Evolutionary conservation across 2,888 invertebrate genomes (phyloP).

Genomic region (Dicranocentrus wangi): DNA sequence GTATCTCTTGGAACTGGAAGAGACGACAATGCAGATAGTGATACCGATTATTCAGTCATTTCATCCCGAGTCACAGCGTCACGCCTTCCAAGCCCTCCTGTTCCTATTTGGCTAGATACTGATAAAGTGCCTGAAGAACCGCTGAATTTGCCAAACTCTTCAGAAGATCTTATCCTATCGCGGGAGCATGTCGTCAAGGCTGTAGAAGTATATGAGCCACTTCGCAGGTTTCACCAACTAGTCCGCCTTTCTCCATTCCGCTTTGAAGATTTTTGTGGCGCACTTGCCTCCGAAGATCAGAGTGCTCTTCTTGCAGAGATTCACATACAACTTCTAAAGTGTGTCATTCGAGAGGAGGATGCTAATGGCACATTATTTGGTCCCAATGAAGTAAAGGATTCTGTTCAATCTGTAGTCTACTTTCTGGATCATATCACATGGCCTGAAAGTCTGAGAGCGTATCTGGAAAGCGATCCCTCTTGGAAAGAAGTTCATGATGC

Average conservation of each 20-base stretch:
- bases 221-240: constrained; percentile 92
- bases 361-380: constrained; percentile 96
- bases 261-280: constrained; percentile 97
- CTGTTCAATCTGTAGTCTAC: constrained; percentile 93
- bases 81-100: constrained; percentile 85
- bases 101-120: constrained; percentile 85
- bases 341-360: constrained; percentile 93
- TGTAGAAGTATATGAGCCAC: constrained; percentile 93
- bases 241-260: constrained; percentile 93
- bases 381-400: constrained; percentile 96
- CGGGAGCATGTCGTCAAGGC: constrained; percentile 86
- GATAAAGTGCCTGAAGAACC: constrained; percentile 82
- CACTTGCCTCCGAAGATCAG: constrained; percentile 92
- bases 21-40: constrained; percentile 63
- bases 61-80: constrained; percentile 45
- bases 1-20: not conserved
- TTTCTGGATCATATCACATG: constrained; percentile 96
- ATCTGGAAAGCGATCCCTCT: constrained; percentile 88
- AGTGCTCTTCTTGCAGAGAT: constrained; percentile 92
- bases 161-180: constrained; percentile 88
- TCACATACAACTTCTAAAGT: constrained; percentile 88
- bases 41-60: constrained; percentile 69
- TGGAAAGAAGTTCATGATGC: constrained; percentile 74
- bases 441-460: constrained; percentile 92
- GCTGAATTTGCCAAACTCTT: constrained; percentile 87